Base-by-base conservation (phyloP, 1,140 invertebrate genomes). In the Catajapyx aquilonaris region DNA sequence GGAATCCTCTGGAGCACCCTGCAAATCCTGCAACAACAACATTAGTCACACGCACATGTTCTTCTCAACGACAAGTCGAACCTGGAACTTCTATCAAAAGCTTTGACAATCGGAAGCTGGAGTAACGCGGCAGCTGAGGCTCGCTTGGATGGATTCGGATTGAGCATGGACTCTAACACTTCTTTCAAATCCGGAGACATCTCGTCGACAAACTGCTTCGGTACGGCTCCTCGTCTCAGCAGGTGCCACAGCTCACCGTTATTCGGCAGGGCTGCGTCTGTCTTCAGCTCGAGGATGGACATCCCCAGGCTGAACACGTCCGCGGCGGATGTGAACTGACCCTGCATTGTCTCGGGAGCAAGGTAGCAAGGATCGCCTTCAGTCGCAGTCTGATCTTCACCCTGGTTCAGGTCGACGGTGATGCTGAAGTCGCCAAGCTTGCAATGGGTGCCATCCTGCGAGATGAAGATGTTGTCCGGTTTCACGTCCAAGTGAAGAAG, bases 281-380 rank as follows among this genome's bases (percentile, higher is more conserved):
- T 67, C 2, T 73, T 66, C 25, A 81, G 46, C 52, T 83, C 78
- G 20, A 83, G 48, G 40, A 80, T 65, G 10, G 72, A 70, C 42
- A 83, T 69, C 4, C 79, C 79, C 15, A 83, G 50, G 49, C 73
- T 76, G 46, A 68, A 74, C 40, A 71, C 64, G 48, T 71, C 70
- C 11, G 64, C 69, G 20, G 62, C 61, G 42, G 59, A 60, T 3
- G 67, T 67, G 47, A 73, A 73, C 17, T 60, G 56, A 13, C 70
- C 70, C 42, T 69, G 56, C 46, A 81, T 54, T 1, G 79, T 54
- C 59, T 83, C 78, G 15, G 68, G 66, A 1, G 78, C 76, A 39
- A 81, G 53, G 52, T 83, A 83, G 40, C 73, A 72, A 1, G 72
- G 66, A 57, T 83, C 78, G 4, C 79, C 79, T 55, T 81, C 78